These are phyloP conservation scores for Nipponacmea schrenckii DNA, from an alignment of 2,888 invertebrate genomes.

Conservation along the genomic window DNA sequence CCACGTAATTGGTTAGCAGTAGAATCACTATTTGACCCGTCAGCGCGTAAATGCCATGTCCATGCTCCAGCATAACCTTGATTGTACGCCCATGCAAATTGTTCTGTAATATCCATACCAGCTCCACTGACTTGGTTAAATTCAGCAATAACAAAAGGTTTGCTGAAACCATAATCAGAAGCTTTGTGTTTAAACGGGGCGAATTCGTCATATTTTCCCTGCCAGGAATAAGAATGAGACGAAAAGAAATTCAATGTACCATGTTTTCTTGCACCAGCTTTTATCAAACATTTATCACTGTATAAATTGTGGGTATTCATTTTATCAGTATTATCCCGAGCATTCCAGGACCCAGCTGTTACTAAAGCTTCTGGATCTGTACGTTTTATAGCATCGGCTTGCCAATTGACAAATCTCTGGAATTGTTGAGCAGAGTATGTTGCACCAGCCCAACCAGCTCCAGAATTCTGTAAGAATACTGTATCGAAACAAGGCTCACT, in stretches of 20 bases:
- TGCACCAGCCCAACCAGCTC: constrained; percentile 53
- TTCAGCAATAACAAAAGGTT: constrained; percentile 32
- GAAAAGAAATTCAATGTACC: constrained; percentile 43
- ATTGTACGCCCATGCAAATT: constrained; percentile 26
- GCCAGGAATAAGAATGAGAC: constrained; percentile 41
- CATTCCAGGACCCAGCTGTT: constrained; percentile 43
- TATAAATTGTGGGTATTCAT: constrained; percentile 39
- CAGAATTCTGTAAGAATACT: constrained; percentile 37
- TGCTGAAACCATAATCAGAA: constrained; percentile 23
- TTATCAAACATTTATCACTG: constrained; percentile 39
- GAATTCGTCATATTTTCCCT: constrained; percentile 28
- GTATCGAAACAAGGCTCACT: constrained; percentile 51
- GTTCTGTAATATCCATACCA: constrained; percentile 23
- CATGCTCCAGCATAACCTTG: constrained; percentile 31
- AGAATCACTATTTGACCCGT: constrained; percentile 28
- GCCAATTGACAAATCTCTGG: constrained; percentile 51
- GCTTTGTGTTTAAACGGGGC: constrained; percentile 34
- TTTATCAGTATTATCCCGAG: constrained; percentile 34
- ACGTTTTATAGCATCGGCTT: constrained; percentile 39
- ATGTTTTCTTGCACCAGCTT: constrained; percentile 37
- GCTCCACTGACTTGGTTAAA: constrained; percentile 26
- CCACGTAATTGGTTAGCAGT: constrained; percentile 25
- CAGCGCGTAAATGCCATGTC: constrained; percentile 32
- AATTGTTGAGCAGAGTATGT: constrained; percentile 42
- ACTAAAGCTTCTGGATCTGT: constrained; percentile 39